Evolutionary conservation across 1,140 invertebrate genomes (phyloP).

Genomic region (Metopolophium dirhodum): DNA sequence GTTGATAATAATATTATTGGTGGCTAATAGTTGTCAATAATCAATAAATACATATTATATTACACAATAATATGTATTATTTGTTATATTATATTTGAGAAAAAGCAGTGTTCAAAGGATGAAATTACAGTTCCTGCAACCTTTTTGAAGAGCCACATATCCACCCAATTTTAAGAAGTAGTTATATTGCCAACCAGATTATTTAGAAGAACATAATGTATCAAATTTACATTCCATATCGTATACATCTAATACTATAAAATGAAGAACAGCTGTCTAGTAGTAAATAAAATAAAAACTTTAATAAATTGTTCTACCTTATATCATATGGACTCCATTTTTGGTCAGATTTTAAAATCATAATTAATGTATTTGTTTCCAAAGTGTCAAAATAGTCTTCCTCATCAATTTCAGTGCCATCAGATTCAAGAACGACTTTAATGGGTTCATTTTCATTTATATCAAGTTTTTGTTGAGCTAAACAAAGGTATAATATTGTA

Average conservation of each 20-base stretch:
- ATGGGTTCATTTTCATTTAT: constrained; percentile 23
- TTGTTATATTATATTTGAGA: too few species aligned
- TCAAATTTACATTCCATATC: background rate
- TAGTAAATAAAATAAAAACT: background rate
- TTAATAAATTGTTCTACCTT: constrained; percentile 48
- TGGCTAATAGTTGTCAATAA: too few species aligned
- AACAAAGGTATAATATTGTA: background rate
- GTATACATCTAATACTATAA: background rate
- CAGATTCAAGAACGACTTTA: constrained; percentile 79
- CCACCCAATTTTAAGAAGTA: too few species aligned
- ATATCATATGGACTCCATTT: constrained; percentile 60
- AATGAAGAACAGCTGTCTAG: too few species aligned
- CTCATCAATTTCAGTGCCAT: constrained; percentile 87
- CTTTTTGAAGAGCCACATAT: too few species aligned
- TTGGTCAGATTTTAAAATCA: constrained; percentile 69
- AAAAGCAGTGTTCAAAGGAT: too few species aligned
- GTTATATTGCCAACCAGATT: too few species aligned
- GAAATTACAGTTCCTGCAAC: too few species aligned
- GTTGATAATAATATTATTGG: too few species aligned
- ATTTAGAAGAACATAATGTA: background rate
- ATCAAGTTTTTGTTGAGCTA: constrained; percentile 55
- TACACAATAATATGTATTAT: too few species aligned
- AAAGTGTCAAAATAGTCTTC: constrained; percentile 86
- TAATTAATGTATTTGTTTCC: constrained; percentile 80
- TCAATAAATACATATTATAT: too few species aligned